phyloP scores from a whole-genome alignment of 2,113 vertebrate genomes.

The Ascaphus truei region DNA sequence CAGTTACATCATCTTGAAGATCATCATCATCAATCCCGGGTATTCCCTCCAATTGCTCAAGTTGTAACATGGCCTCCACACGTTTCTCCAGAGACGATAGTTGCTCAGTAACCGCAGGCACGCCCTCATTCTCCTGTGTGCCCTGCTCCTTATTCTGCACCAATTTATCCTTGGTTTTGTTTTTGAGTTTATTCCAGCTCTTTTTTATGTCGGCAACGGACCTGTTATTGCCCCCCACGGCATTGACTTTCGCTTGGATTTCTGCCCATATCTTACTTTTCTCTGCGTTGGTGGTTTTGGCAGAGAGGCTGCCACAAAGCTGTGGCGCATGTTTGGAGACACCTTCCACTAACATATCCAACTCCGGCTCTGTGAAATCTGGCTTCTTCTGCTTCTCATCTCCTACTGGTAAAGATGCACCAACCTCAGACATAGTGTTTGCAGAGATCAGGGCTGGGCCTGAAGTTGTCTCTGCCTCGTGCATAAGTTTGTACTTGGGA shows the following conservation, averaged over 20 bases:
- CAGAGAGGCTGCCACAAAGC: constrained; percentile 12
- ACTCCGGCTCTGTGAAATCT: constrained; percentile 22
- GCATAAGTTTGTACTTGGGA: constrained; percentile 14
- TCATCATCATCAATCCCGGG: constrained; percentile 20
- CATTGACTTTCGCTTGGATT: constrained; percentile 28
- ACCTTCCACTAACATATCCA: constrained; percentile 25
- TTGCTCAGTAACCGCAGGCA: not conserved
- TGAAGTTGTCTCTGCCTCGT: not conserved
- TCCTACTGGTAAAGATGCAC: constrained; percentile 32
- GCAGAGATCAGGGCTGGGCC: not conserved
- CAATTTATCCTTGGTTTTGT: constrained; percentile 21
- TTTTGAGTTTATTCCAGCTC: constrained; percentile 18
- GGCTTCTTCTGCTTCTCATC: constrained; percentile 23
- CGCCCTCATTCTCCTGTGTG: not conserved
- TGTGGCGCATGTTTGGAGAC: constrained; percentile 20
- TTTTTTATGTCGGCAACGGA: constrained; percentile 29
- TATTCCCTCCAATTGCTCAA: constrained; percentile 6
- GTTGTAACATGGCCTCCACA: constrained; percentile 13
- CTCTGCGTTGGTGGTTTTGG: constrained; percentile 30
- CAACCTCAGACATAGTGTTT: constrained; percentile 25
- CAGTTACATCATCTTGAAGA: constrained; percentile 14
- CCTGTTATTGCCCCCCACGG: constrained; percentile 22
- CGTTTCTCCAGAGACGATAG: constrained; percentile 7
- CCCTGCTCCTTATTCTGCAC: not conserved
- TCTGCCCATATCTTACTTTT: constrained; percentile 35